A percentile compares a stretch with the other conserved stretches of the same genome.
These are phyloP conservation scores for Rhinoraja longicauda DNA, from an alignment of 2,797 vertebrate species.

Conservation along the genomic window DNA sequence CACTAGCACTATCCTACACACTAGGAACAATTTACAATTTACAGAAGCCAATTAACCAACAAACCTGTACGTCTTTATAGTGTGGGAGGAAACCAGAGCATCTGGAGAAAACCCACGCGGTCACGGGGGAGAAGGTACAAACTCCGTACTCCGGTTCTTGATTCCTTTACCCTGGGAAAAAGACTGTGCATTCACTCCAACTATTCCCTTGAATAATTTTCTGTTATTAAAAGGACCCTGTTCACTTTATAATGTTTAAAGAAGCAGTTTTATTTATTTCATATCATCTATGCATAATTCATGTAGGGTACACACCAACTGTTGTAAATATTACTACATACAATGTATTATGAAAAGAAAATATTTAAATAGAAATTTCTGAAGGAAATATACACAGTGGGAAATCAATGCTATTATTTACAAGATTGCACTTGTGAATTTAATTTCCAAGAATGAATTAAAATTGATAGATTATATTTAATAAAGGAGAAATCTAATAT, in stretches of 20 bases:
- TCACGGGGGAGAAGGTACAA: too few species aligned
- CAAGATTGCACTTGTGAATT: neutral
- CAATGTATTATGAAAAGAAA: neutral
- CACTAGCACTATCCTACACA: too few species aligned
- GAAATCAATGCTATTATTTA: neutral
- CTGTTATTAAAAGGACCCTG: neutral
- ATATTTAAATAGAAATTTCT: neutral
- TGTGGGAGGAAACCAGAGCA: too few species aligned
- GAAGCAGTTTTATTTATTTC: neutral
- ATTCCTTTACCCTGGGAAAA: too few species aligned
- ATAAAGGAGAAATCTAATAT: neutral
- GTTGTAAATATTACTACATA: neutral
- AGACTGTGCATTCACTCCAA: too few species aligned
- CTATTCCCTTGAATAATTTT: neutral
- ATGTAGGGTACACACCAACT: neutral
- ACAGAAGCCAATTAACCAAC: too few species aligned
- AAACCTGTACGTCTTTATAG: too few species aligned
- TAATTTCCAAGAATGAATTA: neutral
- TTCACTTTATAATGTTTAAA: neutral
- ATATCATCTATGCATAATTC: neutral
- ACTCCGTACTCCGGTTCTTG: too few species aligned
- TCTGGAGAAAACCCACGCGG: too few species aligned
- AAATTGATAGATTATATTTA: neutral
- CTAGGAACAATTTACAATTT: too few species aligned
- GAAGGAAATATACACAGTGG: neutral